Evolutionary conservation across 2,797 vertebrate species (phyloP).

Genomic region (Falco rusticolus): DNA sequence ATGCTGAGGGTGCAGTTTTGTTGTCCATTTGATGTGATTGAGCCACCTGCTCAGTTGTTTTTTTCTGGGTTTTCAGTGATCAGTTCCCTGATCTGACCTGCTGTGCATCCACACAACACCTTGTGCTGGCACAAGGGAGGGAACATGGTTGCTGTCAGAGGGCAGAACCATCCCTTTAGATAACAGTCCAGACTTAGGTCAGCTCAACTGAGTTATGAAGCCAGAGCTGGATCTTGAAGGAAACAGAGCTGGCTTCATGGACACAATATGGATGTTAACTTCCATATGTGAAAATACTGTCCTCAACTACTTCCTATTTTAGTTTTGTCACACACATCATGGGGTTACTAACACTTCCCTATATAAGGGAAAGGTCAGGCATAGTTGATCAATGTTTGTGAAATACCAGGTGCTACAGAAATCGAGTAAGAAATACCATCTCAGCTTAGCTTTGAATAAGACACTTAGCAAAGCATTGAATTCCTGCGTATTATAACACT

Average conservation of each 20-base stretch:
- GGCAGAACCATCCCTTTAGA: background rate
- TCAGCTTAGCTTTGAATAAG: background rate
- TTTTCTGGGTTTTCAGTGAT: background rate
- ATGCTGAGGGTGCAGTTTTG: background rate
- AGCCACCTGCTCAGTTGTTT: background rate
- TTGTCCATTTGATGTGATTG: background rate
- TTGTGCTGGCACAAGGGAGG: background rate
- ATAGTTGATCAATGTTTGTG: background rate
- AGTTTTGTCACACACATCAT: background rate
- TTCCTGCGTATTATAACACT: background rate
- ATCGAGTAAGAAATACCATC: background rate
- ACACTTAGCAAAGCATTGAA: background rate
- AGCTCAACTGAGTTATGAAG: background rate
- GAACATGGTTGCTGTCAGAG: background rate
- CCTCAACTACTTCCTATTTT: background rate
- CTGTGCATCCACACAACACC: background rate
- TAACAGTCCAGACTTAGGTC: background rate
- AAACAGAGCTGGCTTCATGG: background rate
- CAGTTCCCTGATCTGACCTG: background rate
- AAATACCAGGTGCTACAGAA: background rate
- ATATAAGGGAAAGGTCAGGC: background rate
- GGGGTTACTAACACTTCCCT: background rate
- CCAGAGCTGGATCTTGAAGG: background rate
- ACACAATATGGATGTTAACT: background rate
- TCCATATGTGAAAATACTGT: background rate